Evolutionary conservation across 2,888 invertebrate species (phyloP), one percentile per base, ranked within the genome.

Genomic region (Dryobota labecula): DNA sequence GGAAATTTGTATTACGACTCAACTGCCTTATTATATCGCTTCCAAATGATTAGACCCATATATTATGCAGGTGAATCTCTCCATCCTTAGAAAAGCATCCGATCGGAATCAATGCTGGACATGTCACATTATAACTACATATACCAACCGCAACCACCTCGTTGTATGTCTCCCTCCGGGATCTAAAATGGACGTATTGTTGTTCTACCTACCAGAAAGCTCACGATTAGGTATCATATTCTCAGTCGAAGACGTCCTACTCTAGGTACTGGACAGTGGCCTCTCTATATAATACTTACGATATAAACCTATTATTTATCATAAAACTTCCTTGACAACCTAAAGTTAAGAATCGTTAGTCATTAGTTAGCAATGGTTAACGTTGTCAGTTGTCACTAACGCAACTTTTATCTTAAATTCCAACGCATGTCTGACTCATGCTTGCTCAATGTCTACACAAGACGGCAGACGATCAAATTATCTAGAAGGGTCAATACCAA

Each of bases 351-450:
- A 58, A 20, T 58, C 7, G 3, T 20, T 53, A 11, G 18, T 24
- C 57, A 33, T 54, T 24, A 57, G n/a, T 33, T 38, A 20, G 20
- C 6, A 20, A 27, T 36, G 20, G 20, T 20, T 45, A 63, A 51
- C 24, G 51, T 24, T 27, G 64, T 51, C 27, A 58, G 41, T 27
- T 33, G n/a, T 43, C 30, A 68, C 41, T 63, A 70, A 41, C 64
- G 61, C 61, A 76, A 65, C 61, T 76, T 61, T 76, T 71, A 76
- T 65, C 56, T 60, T 54, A 47, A 71, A 51, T 56, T 60, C 30
- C 49, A 49, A 65, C 45, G n/a, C 57, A 63, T 33, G 18, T 47
- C 27, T 65, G 71, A 76, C 38, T 56, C 49, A 71, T 47, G 66
- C 61, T 62, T 76, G 47, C 76, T 62, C 71, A 57, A 76, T 65